Evolutionary conservation across 1,140 invertebrate genomes (phyloP).

Genomic region (Drosophila pectinifera): DNA sequence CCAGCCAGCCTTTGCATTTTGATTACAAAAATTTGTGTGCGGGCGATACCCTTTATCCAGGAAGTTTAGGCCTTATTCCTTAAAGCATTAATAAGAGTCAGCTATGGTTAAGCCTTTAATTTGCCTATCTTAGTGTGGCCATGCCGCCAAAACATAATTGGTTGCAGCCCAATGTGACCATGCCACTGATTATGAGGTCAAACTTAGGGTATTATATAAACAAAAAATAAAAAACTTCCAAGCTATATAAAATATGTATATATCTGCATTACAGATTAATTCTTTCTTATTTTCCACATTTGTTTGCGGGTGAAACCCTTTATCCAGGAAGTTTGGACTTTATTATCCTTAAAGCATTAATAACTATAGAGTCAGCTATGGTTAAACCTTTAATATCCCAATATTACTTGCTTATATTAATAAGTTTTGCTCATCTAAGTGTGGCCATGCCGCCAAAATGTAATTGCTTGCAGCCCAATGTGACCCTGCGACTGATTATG

Average conservation of each 20-base stretch:
- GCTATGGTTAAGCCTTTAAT: no score
- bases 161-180: not conserved
- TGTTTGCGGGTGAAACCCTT: no score
- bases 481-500: not conserved
- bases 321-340: no score
- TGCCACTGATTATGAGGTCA: not conserved
- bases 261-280: not conserved
- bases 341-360: not conserved
- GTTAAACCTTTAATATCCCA: no score
- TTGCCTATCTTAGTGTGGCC: not conserved
- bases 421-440: not conserved
- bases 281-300: no score
- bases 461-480: not conserved
- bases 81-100: not conserved
- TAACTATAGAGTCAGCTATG: not conserved
- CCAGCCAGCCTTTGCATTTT: constrained; percentile 52
- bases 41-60: not conserved
- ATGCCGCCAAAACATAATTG: no score
- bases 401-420: no score
- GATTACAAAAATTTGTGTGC: constrained; percentile 52
- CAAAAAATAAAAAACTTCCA: not conserved
- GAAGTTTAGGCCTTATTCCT: not conserved
- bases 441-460: no score
- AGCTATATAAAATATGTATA: not conserved
- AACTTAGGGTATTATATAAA: not conserved